phyloP scores from a whole-genome alignment of 1,140 invertebrate genomes.

The Zaprionus africanus region DNA sequence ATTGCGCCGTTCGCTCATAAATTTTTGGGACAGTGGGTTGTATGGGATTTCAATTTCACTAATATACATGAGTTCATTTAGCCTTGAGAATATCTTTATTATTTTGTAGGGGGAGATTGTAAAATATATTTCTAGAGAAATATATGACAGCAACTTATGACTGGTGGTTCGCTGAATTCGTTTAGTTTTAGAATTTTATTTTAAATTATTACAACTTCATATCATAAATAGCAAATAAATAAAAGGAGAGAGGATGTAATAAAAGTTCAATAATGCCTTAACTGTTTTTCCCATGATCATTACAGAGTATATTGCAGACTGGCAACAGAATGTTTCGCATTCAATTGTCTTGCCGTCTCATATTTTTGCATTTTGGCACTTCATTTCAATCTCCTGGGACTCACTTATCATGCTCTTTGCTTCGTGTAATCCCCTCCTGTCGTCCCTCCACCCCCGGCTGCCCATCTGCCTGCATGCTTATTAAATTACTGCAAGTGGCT shows the following conservation, averaged over 20 bases:
- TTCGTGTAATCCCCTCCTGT: slow-evolving; percentile 54
- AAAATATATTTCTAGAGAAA: no score
- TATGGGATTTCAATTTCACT: background rate
- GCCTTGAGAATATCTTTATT: no score
- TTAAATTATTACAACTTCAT: no score
- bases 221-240: no score
- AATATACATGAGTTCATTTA: no score
- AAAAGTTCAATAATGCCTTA: no score
- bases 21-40: background rate
- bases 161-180: no score
- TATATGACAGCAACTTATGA: no score
- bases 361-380: slow-evolving; percentile 58
- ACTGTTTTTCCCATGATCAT: background rate
- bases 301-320: background rate
- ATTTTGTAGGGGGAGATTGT: no score
- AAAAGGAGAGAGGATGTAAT: no score
- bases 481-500: slow-evolving; percentile 64
- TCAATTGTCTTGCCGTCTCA: background rate
- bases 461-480: slow-evolving; percentile 41
- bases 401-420: slow-evolving; percentile 57
- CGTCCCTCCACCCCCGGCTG: background rate
- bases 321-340: background rate
- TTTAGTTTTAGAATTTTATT: no score
- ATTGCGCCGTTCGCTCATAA: background rate
- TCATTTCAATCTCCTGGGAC: slow-evolving; percentile 60